Base-by-base conservation (phyloP, 2,113 vertebrate genomes). In the Pithys albifrons region DNA sequence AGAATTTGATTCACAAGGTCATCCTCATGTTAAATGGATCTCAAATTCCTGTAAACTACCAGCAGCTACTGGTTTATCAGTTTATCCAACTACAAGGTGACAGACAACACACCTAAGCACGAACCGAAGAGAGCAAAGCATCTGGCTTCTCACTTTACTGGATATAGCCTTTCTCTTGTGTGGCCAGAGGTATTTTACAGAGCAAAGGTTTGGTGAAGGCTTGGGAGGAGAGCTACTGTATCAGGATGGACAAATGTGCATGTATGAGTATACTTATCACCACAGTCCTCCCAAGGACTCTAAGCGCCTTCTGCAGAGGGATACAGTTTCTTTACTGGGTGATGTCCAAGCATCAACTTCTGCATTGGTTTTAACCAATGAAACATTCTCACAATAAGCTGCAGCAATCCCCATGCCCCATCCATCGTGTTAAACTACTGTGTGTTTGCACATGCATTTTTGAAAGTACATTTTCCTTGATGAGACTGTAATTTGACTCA, bases 271-370 rank as follows among this genome's bases (percentile, higher is more conserved):
- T 89, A 89, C 93, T 96, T 95, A 89, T 93, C 88, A n/a, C 82
- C 0, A 0, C 62, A 73, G 88, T 43, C 79, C 51, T 92, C 85
- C 85, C 93, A 92, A 78, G 80, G 87, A 92, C 91, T 95, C 87
- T 12, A 77, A 71, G 75, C 1, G 51, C 93, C 90, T 96, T 96
- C 90, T 94, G 95, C 55, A 96, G 76, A 67, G 88, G 86, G 91
- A 96, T 96, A 81, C 10, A 23, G 49, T 97, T 97, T 96, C 96
- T 86, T 78, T 59, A 95, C 95, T 96, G 95, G 94, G 95, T 71
- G 59, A 84, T 87, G 91, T 86, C 95, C 95, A 97, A 88, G 84
- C 96, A 95, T 48, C 95, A 91, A 0, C 80, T 77, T 51, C 88
- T 96, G 91, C 85, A 0, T 52, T 84, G 79, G 39, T 59, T 84